Evolutionary conservation across 2,888 invertebrate genomes (phyloP).

Genomic region (Acholoe squamosa): DNA sequence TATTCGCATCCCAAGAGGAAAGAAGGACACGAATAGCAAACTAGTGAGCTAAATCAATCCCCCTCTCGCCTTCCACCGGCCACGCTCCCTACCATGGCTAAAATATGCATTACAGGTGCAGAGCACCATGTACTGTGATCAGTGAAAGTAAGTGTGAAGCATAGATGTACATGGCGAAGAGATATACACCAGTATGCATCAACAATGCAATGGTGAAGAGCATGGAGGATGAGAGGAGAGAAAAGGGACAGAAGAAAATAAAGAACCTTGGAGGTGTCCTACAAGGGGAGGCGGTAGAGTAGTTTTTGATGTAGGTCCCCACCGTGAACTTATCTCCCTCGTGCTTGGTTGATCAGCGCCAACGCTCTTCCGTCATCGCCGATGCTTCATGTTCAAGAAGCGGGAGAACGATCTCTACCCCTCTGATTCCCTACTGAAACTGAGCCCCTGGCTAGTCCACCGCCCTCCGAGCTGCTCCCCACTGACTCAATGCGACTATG

Average conservation of each 20-base stretch:
- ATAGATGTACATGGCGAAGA: too few species aligned
- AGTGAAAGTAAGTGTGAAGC: too few species aligned
- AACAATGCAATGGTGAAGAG: too few species aligned
- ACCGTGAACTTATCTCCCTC: slow-evolving; percentile 40
- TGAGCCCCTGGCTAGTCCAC: slow-evolving; percentile 13
- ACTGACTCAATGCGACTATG: neutral
- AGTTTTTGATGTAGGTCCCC: slow-evolving; percentile 41
- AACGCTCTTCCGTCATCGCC: slow-evolving; percentile 27
- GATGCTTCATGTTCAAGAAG: slow-evolving; percentile 4
- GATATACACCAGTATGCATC: too few species aligned
- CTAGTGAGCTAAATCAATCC: neutral
- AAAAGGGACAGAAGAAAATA: neutral
- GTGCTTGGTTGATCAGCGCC: slow-evolving; percentile 34
- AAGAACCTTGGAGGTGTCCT: neutral
- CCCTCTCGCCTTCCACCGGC: neutral
- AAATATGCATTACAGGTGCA: neutral
- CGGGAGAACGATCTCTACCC: slow-evolving; percentile 3
- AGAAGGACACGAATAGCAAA: neutral
- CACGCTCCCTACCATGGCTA: neutral
- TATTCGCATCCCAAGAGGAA: neutral
- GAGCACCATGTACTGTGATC: neutral
- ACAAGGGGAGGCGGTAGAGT: neutral
- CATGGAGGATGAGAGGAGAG: neutral
- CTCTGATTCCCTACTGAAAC: neutral
- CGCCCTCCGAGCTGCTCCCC: neutral